Conservation (phyloP, 2,797 vertebrate species). For the Cossypha dichroa region DNA sequence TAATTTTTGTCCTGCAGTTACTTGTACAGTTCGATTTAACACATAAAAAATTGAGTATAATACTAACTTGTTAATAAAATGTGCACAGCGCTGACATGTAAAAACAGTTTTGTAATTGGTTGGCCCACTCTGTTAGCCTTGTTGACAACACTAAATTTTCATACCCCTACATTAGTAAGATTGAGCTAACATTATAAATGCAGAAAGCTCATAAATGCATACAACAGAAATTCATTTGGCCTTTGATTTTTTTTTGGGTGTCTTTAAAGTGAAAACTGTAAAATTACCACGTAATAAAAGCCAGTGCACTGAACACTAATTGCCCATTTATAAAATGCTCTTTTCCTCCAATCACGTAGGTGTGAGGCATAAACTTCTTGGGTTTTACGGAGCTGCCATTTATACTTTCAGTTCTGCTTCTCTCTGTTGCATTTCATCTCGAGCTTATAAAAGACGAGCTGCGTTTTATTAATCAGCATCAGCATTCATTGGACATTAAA, state of each 20-base stretch:
- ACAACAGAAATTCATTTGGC: slow-evolving; percentile 73
- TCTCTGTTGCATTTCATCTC: slow-evolving; percentile 59
- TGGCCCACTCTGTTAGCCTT: slow-evolving; percentile 72
- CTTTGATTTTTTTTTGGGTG: slow-evolving; percentile 63
- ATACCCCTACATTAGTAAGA: slow-evolving; percentile 67
- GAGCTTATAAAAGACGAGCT: slow-evolving; percentile 62
- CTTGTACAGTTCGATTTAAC: slow-evolving; percentile 74
- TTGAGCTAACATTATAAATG: slow-evolving; percentile 72
- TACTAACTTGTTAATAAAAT: slow-evolving; percentile 80
- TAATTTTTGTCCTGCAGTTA: slow-evolving; percentile 70
- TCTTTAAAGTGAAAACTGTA: slow-evolving; percentile 80
- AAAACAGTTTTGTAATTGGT: slow-evolving; percentile 76
- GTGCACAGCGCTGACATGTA: slow-evolving; percentile 77
- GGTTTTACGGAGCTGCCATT: slow-evolving; percentile 61
- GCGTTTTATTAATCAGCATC: slow-evolving; percentile 70
- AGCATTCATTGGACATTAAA: slow-evolving; percentile 79
- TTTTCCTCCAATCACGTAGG: slow-evolving; percentile 65
- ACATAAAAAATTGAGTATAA: slow-evolving; percentile 74
- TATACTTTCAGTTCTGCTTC: slow-evolving; percentile 51
- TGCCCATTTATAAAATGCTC: slow-evolving; percentile 71
- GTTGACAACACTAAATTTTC: slow-evolving; percentile 79
- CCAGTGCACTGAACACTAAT: slow-evolving; percentile 74
- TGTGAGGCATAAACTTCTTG: slow-evolving; percentile 67
- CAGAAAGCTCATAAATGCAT: slow-evolving; percentile 77
- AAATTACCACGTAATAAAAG: slow-evolving; percentile 84